Conservation (phyloP, 2,888 invertebrate species). For the Apodemia zela region DNA sequence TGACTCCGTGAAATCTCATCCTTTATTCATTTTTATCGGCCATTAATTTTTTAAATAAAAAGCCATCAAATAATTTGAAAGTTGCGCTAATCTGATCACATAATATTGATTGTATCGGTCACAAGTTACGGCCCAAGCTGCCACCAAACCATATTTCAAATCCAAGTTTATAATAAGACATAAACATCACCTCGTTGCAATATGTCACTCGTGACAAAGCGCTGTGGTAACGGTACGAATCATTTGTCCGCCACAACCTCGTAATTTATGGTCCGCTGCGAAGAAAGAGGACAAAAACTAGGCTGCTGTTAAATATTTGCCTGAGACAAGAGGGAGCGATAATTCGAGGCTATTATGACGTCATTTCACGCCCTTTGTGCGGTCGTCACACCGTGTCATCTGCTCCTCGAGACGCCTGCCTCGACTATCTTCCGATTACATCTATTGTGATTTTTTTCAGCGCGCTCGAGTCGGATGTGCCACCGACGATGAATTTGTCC, state of each 20-base stretch:
- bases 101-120: slow-evolving; percentile 10
- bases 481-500: slow-evolving; percentile 77
- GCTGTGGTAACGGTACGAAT: slow-evolving; percentile 72
- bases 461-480: slow-evolving; percentile 71
- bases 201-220: slow-evolving; percentile 71
- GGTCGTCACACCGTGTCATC: slow-evolving; percentile 78
- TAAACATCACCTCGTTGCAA: slow-evolving; percentile 72
- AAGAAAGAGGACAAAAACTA: slow-evolving; percentile 73
- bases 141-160: slow-evolving; percentile 51
- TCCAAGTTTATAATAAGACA: slow-evolving; percentile 70
- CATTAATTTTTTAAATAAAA: too few species aligned
- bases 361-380: slow-evolving; percentile 79
- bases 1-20: too few species aligned
- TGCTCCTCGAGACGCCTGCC: slow-evolving; percentile 78
- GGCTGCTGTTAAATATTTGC: slow-evolving; percentile 78
- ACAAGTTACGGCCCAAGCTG: background rate
- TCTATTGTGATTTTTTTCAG: slow-evolving; percentile 77
- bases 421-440: slow-evolving; percentile 76
- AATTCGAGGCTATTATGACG: slow-evolving; percentile 80
- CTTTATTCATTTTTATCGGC: too few species aligned
- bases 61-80: background rate
- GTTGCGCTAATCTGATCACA: background rate
- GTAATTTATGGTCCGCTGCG: slow-evolving; percentile 75
- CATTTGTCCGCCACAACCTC: slow-evolving; percentile 70
- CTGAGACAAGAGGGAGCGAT: slow-evolving; percentile 79